Evolutionary conservation across 1,140 invertebrate genomes (phyloP), one percentile per base, ranked within the genome.

Genomic region (Saccostrea glomerata): DNA sequence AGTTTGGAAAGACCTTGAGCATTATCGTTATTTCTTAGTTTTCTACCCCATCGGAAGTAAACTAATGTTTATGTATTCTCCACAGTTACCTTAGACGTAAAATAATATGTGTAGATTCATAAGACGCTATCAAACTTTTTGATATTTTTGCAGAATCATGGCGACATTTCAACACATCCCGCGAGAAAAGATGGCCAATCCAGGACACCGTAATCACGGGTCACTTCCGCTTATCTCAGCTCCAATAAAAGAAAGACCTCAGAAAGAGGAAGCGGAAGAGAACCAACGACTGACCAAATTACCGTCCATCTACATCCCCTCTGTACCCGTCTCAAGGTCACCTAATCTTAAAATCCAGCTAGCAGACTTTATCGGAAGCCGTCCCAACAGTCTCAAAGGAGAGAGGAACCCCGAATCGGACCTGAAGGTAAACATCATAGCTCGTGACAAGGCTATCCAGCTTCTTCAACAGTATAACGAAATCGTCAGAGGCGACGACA

Each of bases 391-490:
- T 60, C 25, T 12, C 25, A 36, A 86, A 85, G 84, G 17, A 11
- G 20, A 82, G 17, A 20, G 9, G 47, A 17, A 30, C 30, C 47
- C 15, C 17, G 84, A 85, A 7, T n/a, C 86, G 20, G 55, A 83
- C 36, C 56, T 89, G 9, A 82, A 87, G 40, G 63, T 89, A 5
- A 87, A 89, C 30, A 84, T 84, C 11, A 40, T 89, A 13, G 89
- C 86, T 30, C 84, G 84, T 20, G 89, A 89, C 56, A 89, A 89
- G 23, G 89, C 89, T 15, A 77, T 89, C 85, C 66, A 86, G n/a
- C 84, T 89, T 82, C 73, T 89, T 13, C 86, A 89, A 23, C 89
- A 89, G 82, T 89, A 89, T 66, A 89, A 89, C 58, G 84, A 63
- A 20, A 82, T 89, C 13, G 89, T 89, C 11, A 63, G 82, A 17